Conservation (phyloP, 2,888 invertebrate species). For the Acronicta psi region DNA sequence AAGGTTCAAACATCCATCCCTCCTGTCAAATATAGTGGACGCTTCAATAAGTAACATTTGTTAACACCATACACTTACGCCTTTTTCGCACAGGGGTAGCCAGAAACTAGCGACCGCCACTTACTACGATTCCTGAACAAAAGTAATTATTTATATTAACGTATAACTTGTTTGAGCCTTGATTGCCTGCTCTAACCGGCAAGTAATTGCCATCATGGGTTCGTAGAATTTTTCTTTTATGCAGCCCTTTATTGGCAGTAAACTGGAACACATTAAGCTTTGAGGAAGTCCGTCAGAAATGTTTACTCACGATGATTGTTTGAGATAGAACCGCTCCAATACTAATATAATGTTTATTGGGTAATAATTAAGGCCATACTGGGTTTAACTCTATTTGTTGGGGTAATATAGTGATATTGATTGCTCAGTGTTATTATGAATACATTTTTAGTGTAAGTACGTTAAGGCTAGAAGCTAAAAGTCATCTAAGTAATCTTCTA, state of each 20-base stretch:
- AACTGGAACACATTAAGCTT: slow-evolving; percentile 31
- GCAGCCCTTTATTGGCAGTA: slow-evolving; percentile 43
- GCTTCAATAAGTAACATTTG: no score
- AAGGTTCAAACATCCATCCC: no score
- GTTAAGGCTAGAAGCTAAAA: no score
- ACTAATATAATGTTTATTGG: slow-evolving; percentile 39
- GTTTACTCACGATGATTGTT: slow-evolving; percentile 32
- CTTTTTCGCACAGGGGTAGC: no score
- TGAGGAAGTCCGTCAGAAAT: slow-evolving; percentile 31
- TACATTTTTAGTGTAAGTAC: no score
- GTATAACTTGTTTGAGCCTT: slow-evolving; percentile 38
- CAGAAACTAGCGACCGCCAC: no score
- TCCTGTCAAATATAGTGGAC: no score
- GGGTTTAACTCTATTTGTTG: slow-evolving; percentile 8
- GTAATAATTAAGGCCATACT: slow-evolving; percentile 2
- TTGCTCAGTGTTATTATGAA: no score
- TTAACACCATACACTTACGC: no score
- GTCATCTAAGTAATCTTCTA: no score
- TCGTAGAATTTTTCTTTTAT: slow-evolving; percentile 48
- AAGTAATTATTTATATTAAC: no score
- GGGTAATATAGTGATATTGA: neutral
- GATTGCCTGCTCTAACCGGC: slow-evolving; percentile 49
- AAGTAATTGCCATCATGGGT: slow-evolving; percentile 50
- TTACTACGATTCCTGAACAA: no score
- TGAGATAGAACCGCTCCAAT: slow-evolving; percentile 25